Percentiles rank a stretch among this genome's conserved stretches.
Conservation (phyloP, 1,140 invertebrate genomes). For the Dendroctonus ponderosae region DNA sequence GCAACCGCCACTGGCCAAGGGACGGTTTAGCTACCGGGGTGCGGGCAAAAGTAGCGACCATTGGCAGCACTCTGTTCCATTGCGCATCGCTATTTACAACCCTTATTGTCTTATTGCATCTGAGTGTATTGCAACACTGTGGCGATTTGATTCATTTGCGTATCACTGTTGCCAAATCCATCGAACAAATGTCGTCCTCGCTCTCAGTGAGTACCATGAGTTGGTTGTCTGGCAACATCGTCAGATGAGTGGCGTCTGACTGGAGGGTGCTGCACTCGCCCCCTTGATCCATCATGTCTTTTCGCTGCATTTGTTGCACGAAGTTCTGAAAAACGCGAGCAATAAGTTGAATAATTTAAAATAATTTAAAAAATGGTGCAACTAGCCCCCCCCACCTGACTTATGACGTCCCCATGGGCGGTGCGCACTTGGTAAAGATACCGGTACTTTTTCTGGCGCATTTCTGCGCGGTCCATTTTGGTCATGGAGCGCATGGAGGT, state of each 20-base stretch:
- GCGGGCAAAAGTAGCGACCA: too few relatives aligned
- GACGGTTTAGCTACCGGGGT: too few relatives aligned
- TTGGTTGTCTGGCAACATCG: constrained; percentile 59
- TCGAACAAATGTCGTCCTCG: constrained; percentile 50
- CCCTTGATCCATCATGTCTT: constrained; percentile 53
- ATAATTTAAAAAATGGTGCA: too few relatives aligned
- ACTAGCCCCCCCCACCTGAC: constrained; percentile 61
- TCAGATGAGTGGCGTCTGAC: constrained; percentile 70
- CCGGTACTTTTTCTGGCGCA: constrained; percentile 78
- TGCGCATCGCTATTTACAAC: too few relatives aligned
- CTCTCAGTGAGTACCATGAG: constrained; percentile 53
- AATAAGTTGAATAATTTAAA: too few relatives aligned
- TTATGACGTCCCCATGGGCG: constrained; percentile 85
- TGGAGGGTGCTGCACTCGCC: constrained; percentile 73
- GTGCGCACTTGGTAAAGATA: constrained; percentile 87
- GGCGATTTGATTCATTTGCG: too few relatives aligned
- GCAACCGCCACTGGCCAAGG: too few relatives aligned
- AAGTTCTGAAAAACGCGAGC: constrained; percentile 62
- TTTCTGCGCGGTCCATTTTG: constrained; percentile 70
- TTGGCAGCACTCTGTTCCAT: too few relatives aligned
- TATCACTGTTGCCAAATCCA: constrained; percentile 32
- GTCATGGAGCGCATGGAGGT: constrained; percentile 56
- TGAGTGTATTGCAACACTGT: too few relatives aligned
- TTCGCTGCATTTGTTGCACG: constrained; percentile 75
- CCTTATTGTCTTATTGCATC: too few relatives aligned